Percentiles rank a stretch among this genome's conserved stretches.
phyloP scores from a whole-genome alignment of 2,113 vertebrate species.

The Pseudorasbora parva region DNA sequence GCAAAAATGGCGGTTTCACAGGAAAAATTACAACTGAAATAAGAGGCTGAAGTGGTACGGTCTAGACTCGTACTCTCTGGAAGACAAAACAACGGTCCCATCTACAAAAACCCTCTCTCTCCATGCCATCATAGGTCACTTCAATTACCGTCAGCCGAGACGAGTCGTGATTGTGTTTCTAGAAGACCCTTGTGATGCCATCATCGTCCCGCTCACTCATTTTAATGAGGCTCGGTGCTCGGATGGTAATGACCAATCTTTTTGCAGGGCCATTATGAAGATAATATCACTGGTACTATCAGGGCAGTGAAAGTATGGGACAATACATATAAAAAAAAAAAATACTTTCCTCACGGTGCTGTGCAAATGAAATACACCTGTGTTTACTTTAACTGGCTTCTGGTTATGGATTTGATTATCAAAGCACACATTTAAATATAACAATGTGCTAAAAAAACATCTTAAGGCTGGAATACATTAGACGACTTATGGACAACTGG shows the following conservation, averaged over 20 bases:
- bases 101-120: constrained; percentile 20
- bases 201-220: constrained; percentile 30
- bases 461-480: neutral
- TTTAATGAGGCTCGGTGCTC: constrained; percentile 45
- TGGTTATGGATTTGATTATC: neutral
- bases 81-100: neutral
- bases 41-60: constrained; percentile 11
- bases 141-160: constrained; percentile 47
- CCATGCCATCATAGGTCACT: constrained; percentile 43
- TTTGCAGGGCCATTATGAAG: constrained; percentile 28
- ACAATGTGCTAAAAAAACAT: neutral
- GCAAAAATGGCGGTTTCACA: constrained; percentile 18
- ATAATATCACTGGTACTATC: neutral
- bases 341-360: neutral
- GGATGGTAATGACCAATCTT: constrained; percentile 10
- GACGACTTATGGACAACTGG: too few relatives aligned
- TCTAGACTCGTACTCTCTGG: neutral
- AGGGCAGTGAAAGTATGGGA: neutral
- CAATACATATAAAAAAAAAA: neutral
- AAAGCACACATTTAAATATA: neutral
- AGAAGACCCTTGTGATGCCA: constrained; percentile 32
- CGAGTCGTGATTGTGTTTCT: constrained; percentile 18
- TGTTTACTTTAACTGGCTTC: neutral
- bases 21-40: constrained; percentile 44
- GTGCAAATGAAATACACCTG: neutral